Percentiles rank a stretch among this genome's conserved stretches.
Evolutionary conservation across 2,888 invertebrate species (phyloP).

Genomic region (Andrena chrysosceles): DNA sequence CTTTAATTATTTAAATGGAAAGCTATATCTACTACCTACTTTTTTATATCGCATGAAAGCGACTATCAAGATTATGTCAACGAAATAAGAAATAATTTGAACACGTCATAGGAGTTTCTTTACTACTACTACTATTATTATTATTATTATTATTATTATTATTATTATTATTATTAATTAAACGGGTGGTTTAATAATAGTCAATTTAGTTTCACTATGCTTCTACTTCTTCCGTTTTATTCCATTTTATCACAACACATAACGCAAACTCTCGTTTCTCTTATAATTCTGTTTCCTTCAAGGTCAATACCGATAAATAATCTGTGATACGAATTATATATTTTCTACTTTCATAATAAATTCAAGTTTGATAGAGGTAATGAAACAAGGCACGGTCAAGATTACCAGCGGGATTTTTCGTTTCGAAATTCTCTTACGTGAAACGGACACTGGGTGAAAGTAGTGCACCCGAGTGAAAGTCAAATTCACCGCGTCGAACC

Average conservation of each 20-base stretch:
- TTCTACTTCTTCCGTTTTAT: background rate
- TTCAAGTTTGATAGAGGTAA: background rate
- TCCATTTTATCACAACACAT: background rate
- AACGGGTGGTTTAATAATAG: too few relatives aligned
- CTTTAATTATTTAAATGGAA: too few relatives aligned
- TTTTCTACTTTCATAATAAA: background rate
- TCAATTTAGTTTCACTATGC: too few relatives aligned
- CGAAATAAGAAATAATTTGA: too few relatives aligned
- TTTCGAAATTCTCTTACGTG: constrained; percentile 61
- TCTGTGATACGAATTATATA: background rate
- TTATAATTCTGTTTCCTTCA: background rate
- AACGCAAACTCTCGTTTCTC: background rate
- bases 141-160: too few relatives aligned
- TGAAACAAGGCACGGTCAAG: background rate
- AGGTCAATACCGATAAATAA: constrained; percentile 4
- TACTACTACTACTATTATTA: too few relatives aligned
- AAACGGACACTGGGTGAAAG: constrained; percentile 60
- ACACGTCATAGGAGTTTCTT: too few relatives aligned
- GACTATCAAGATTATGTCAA: too few relatives aligned
- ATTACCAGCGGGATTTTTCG: constrained; percentile 31
- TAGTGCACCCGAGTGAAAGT: constrained; percentile 70
- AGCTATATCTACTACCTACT: too few relatives aligned
- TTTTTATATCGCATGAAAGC: too few relatives aligned
- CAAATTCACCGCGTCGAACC: constrained; percentile 53
- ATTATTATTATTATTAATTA: too few relatives aligned